Base-by-base conservation (phyloP, 2,888 invertebrate genomes). In the Fragum sueziense region DNA sequence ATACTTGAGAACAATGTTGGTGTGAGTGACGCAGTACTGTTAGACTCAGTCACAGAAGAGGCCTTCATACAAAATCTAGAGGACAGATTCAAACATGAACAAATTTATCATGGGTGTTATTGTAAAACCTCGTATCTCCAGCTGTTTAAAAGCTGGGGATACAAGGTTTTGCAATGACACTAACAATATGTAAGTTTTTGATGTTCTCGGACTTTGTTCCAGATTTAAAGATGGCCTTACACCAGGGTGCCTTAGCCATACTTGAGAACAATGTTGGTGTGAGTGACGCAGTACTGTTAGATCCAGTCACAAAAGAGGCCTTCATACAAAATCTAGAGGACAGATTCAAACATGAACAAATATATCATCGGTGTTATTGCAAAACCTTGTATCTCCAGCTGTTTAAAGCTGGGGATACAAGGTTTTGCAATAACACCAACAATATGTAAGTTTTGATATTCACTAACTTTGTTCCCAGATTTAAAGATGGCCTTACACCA, bases 31-130 rank as follows among this genome's bases (percentile, higher is more conserved):
- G 96, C 96, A 90, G 97, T 96, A 91, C 95, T 96, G 92, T 95
- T 97, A 92, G 96, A 97, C 93, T 97, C 97, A 89, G 95, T 97
- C 90, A 95, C 96, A 79, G 97, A 97, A 94, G 97, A 97, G 92
- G 95, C 95, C 85, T 96, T 97, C 94, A 95, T 97, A 88, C 95
- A 95, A 92, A 97, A 97, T 93, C 95, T 97, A 90, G 96, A 96
- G 91, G 95, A 95, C 91, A 95, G 97, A 88, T 97, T 96, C 94
- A 96, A 96, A 93, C 95, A 96, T 90, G 97, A 97, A 94, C 95
- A 96, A 93, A 97, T 97, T 91, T 97, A 97, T 94, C n/a, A n/a
- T n/a, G n/a, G n/a, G n/a, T n/a, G n/a, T n/a, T n/a, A n/a, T n/a
- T n/a, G n/a, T n/a, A n/a, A n/a, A n/a, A n/a, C n/a, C n/a, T n/a